Evolutionary conservation across 2,797 vertebrate species (phyloP), one percentile per base, ranked within the genome.

Genomic region (Oceanodroma leucorhoa): DNA sequence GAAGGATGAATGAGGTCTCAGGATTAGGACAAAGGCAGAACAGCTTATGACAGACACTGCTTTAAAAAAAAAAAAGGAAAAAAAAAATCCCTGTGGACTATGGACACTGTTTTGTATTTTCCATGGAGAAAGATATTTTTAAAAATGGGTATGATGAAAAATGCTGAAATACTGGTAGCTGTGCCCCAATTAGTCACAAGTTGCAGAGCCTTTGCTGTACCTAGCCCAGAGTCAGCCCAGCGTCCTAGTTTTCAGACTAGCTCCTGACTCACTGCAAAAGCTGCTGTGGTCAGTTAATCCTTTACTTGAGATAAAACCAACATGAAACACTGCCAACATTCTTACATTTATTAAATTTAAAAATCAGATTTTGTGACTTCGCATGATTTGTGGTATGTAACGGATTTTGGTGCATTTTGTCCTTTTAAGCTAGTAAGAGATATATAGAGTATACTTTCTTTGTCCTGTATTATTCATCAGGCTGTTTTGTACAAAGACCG

Each of bases 201-300:
- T 66, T 89, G n/a, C 41, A 14, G 24, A 51, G 24, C 27, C 48
- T 92, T 96, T 92, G 64, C 77, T 43, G 34, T 65, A 79, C 34
- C 30, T 34, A 57, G 27, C 22, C 46, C 61, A 46, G 66, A 70
- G 71, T 75, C 89, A 53, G 21, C 24, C 54, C 60, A 41, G 72
- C 64, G 60, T 77, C 90, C 77, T 78, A 46, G 81, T 95, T 95
- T 96, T 96, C 91, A 96, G 76, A 71, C 61, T 72, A 65, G 40
- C 54, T 69, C 55, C 38, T 65, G 48, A 55, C 29, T 70, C 50
- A 13, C 16, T 43, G 27, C 73, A 78, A 78, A 72, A 78, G 6
- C 24, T 76, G 24, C 54, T 79, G 51, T 51, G 29, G n/a, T 85
- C n/a, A 84, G 45, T 79, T 89, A 89, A 76, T 79, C 46, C 54